phyloP scores from a whole-genome alignment of 2,888 invertebrate species.

The Nudaria mundana region DNA sequence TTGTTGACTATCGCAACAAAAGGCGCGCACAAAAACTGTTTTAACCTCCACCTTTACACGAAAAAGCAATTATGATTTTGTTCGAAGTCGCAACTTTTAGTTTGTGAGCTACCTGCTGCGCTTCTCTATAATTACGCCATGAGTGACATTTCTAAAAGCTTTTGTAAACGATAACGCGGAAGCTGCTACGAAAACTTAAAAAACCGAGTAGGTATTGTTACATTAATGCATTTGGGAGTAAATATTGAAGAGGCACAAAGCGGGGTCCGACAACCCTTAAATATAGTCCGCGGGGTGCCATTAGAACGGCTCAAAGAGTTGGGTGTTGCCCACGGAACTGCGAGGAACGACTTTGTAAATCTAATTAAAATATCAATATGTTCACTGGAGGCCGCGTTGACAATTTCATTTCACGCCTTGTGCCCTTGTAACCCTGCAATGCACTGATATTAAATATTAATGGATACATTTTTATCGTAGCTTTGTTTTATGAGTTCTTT shows the following conservation, averaged over 20 bases:
- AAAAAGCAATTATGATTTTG: constrained; percentile 65
- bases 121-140: constrained; percentile 74
- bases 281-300: constrained; percentile 77
- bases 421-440: constrained; percentile 26
- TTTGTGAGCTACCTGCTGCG: constrained; percentile 68
- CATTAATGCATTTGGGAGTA: constrained; percentile 80
- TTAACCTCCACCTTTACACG: constrained; percentile 52
- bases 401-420: constrained; percentile 78
- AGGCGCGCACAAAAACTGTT: constrained; percentile 47
- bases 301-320: constrained; percentile 78
- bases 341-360: constrained; percentile 74
- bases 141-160: constrained; percentile 74
- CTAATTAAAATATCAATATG: constrained; percentile 82
- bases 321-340: constrained; percentile 67
- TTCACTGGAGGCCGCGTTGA: constrained; percentile 70
- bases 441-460: constrained; percentile 36
- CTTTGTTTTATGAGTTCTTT: background rate
- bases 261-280: constrained; percentile 75
- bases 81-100: constrained; percentile 56
- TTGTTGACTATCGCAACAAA: constrained; percentile 50
- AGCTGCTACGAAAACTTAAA: constrained; percentile 77
- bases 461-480: constrained; percentile 19
- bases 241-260: constrained; percentile 78
- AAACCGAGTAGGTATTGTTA: constrained; percentile 78
- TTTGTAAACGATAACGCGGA: constrained; percentile 81